These are phyloP conservation scores for Esperia sulphurella DNA, from an alignment of 2,888 invertebrate species.

Conservation along the genomic window DNA sequence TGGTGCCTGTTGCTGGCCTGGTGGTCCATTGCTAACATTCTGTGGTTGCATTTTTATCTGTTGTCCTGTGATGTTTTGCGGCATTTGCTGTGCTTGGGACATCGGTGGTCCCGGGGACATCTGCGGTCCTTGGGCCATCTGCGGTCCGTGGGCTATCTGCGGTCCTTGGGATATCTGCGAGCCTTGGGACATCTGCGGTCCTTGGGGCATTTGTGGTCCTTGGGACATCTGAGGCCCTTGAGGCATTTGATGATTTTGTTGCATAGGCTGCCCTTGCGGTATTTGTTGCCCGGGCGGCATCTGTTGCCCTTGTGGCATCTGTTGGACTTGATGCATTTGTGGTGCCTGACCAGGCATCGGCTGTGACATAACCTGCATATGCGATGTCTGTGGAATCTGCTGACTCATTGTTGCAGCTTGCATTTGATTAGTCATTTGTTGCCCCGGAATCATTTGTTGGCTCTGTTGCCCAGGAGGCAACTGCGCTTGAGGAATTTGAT, in stretches of 20 bases:
- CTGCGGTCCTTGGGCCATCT: slow-evolving; percentile 26
- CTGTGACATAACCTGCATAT: slow-evolving; percentile 22
- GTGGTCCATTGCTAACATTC: slow-evolving; percentile 33
- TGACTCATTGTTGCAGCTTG: slow-evolving; percentile 16
- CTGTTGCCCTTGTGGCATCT: slow-evolving; percentile 27
- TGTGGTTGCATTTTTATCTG: slow-evolving; percentile 34
- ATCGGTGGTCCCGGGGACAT: no score
- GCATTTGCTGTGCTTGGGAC: no score
- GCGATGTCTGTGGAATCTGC: slow-evolving; percentile 25
- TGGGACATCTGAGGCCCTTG: slow-evolving; percentile 15
- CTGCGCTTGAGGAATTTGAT: slow-evolving; percentile 26
- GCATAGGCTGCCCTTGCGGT: slow-evolving; percentile 24
- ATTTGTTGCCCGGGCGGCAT: slow-evolving; percentile 26
- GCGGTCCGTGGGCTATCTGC: slow-evolving; percentile 26
- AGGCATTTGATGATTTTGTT: slow-evolving; percentile 17
- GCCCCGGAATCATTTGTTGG: slow-evolving; percentile 18
- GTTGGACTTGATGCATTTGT: slow-evolving; percentile 19
- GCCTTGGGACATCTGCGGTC: slow-evolving; percentile 22
- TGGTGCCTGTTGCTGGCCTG: slow-evolving; percentile 27
- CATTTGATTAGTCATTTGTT: slow-evolving; percentile 22
- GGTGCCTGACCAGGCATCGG: slow-evolving; percentile 17
- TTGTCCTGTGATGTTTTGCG: slow-evolving; percentile 27
- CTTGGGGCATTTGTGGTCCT: slow-evolving; percentile 24
- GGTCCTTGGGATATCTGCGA: slow-evolving; percentile 34
- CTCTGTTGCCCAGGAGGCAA: slow-evolving; percentile 15